A percentile compares a stretch with the other conserved stretches of the same genome.
phyloP scores from a whole-genome alignment of 2,888 invertebrate species.

The Deladenus siricidicola region DNA sequence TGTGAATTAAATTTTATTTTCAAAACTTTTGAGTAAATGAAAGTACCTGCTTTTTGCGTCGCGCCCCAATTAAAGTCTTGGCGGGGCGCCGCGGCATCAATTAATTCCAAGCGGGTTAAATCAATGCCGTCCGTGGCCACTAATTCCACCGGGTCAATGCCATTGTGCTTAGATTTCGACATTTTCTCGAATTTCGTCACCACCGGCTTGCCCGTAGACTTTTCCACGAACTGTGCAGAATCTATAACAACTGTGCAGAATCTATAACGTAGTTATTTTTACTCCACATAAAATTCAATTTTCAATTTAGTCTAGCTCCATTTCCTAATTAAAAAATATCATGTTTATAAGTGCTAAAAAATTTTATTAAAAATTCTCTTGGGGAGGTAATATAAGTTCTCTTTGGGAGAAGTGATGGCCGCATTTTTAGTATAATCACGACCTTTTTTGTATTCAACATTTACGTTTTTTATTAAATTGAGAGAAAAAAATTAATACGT shows the following conservation, averaged over 20 bases:
- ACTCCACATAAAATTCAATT: too few species aligned
- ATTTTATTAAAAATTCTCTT: too few species aligned
- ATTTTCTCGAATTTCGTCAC: constrained; percentile 86
- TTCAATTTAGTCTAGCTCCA: too few species aligned
- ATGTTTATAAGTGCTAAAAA: too few species aligned
- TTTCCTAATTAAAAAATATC: too few species aligned
- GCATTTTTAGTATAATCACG: too few species aligned
- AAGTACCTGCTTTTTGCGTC: not conserved
- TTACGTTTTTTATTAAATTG: too few species aligned
- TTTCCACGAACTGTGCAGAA: constrained; percentile 21
- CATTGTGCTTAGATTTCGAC: constrained; percentile 97
- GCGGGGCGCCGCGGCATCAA: constrained; percentile 81
- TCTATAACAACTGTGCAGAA: not conserved
- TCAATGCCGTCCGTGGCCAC: constrained; percentile 76
- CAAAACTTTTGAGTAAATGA: not conserved
- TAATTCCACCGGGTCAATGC: constrained; percentile 60
- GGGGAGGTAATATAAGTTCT: too few species aligned
- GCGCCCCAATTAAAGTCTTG: constrained; percentile 73
- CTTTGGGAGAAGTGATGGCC: too few species aligned
- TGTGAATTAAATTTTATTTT: not conserved
- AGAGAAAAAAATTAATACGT: too few species aligned
- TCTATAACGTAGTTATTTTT: not conserved
- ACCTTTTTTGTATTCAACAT: too few species aligned
- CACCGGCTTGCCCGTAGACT: constrained; percentile 65
- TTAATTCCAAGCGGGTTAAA: constrained; percentile 76